Conservation (phyloP, 1,140 invertebrate species). For the Caenorhabditis brenneri region DNA sequence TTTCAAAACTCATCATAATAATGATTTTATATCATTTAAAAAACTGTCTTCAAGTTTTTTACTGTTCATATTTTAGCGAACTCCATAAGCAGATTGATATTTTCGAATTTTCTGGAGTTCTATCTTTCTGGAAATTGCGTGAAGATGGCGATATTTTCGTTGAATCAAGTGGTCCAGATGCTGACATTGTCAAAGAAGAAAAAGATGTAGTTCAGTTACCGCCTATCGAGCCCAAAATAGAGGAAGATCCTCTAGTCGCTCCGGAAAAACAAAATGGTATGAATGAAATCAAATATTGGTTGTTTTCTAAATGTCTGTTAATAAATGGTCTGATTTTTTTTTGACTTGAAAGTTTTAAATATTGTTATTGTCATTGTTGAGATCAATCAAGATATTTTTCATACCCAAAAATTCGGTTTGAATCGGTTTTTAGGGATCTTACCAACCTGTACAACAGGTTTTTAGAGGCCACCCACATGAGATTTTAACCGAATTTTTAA, state of each 20-base stretch:
- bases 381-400: no score
- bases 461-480: no score
- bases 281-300: neutral
- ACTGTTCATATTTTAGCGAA: neutral
- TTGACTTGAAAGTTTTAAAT: no score
- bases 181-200: neutral
- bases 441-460: no score
- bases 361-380: no score
- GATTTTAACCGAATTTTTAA: no score
- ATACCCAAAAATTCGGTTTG: no score
- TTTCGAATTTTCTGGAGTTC: neutral
- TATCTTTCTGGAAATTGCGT: neutral
- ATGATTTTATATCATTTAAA: neutral
- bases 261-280: neutral
- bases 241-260: neutral
- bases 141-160: neutral
- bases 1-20: neutral
- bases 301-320: neutral
- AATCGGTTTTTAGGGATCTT: no score
- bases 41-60: neutral
- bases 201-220: neutral
- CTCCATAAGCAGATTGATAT: neutral
- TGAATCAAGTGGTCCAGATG: neutral
- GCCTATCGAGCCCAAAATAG: neutral
- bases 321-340: neutral